Base-by-base conservation (phyloP, 2,113 vertebrate species). In the Callopanchax toddi region DNA sequence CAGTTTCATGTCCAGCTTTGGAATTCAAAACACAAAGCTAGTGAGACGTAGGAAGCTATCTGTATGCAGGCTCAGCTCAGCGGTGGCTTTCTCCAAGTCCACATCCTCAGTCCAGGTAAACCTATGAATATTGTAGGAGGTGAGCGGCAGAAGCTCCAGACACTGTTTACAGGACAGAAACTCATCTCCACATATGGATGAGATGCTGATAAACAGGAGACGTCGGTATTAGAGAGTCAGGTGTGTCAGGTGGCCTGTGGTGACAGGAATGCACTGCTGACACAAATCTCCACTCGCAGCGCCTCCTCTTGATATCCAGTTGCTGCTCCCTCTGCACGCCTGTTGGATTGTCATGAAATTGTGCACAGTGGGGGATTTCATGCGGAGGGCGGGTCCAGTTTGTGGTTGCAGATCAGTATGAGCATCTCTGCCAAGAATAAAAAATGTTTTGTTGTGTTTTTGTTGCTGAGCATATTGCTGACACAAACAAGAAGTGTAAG, bases 41-140 rank as follows among this genome's bases (percentile, higher is more conserved):
- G 10, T 45, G 17, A 44, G 29, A 55, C 57, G 15, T 15, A 17
- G 25, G 53, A 42, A 26, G 65, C 34, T 23, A 81, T 83, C 69
- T 42, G 73, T 76, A 74, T 81, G 72, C 72, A 3, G 65, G 11
- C 13, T 26, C 36, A 29, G 11, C 13, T 26, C 36, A 29, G 59
- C 8, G 36, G 61, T 10, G 22, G 26, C 6, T 1, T 61, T 29
- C 4, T 73, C 57, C 60, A 40, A 68, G 61, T 75, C 71, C 75
- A 45, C 56, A 52, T 73, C 73, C 65, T 64, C 49, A 5, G 39
- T 68, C 11, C 18, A 54, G 44, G 75, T 73, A 55, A 73, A 76
- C 1, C 59, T 53, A 77, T 84, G 74, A 89, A 89, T 89, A 79
- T 78, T 85, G 74, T 36, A 83, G 5, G 21, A 86, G 71, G 54